Conservation (phyloP, 2,888 invertebrate species). For the Eugnorisma glareosa region DNA sequence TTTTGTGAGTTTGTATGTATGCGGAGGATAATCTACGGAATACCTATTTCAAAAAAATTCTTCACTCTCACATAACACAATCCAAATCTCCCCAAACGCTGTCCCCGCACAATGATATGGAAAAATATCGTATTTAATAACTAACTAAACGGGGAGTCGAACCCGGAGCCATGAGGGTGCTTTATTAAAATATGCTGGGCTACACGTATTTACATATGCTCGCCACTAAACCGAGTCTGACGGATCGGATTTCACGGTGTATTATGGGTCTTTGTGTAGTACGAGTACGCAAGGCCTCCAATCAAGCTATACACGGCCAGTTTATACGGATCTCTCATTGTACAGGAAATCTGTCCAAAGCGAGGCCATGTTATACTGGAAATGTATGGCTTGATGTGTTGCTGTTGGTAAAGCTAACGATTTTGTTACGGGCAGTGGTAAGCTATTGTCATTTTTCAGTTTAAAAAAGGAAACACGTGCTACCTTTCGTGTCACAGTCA, state of each 20-base stretch:
- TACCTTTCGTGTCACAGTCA: too few species aligned
- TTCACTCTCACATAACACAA: conserved; percentile 70
- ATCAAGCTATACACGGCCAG: neutral
- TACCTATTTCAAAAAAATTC: too few species aligned
- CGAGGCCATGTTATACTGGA: too few species aligned
- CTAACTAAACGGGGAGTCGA: conserved; percentile 81
- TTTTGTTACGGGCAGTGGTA: neutral
- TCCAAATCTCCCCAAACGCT: conserved; percentile 76
- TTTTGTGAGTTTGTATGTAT: too few species aligned
- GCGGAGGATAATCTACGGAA: too few species aligned
- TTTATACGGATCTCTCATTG: neutral
- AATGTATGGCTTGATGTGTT: too few species aligned
- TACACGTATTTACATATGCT: conserved; percentile 83
- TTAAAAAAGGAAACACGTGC: too few species aligned
- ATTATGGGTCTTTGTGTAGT: conserved; percentile 43
- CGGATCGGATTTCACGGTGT: conserved; percentile 64
- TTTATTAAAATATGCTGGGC: conserved; percentile 84
- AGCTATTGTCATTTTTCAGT: neutral
- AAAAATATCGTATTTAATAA: conserved; percentile 89
- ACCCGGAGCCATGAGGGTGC: conserved; percentile 70
- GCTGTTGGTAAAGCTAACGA: neutral
- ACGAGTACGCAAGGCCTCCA: neutral
- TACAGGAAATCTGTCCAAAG: neutral
- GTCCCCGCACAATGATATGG: conserved; percentile 84
- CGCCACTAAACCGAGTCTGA: conserved; percentile 64